Percentiles rank a stretch among this genome's conserved stretches.
These are phyloP conservation scores for Charanyca ferruginea DNA, from an alignment of 2,888 invertebrate species.

Conservation along the genomic window DNA sequence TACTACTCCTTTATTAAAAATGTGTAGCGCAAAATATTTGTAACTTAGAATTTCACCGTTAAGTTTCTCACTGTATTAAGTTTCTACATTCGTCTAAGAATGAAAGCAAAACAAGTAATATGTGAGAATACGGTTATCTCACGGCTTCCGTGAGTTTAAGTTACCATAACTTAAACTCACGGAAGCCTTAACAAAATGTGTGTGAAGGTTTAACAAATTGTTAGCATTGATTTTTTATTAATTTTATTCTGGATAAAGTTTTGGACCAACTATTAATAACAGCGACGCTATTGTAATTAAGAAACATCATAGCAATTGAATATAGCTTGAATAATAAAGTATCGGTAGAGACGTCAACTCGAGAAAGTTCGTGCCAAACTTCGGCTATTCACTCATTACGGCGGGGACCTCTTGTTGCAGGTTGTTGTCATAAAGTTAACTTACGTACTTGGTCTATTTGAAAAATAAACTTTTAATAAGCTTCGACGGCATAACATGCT, in stretches of 20 bases:
- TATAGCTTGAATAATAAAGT: conserved; percentile 57
- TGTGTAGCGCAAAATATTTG: conserved; percentile 32
- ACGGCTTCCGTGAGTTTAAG: too few species aligned
- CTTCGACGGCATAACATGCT: conserved; percentile 67
- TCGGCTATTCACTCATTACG: conserved; percentile 70
- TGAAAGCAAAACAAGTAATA: conserved; percentile 12
- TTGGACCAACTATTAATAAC: conserved; percentile 26
- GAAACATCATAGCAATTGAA: conserved; percentile 34
- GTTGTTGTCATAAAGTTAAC: conserved; percentile 78
- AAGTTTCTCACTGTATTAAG: conserved; percentile 24
- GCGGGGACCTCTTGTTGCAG: conserved; percentile 67
- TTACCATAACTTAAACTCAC: conserved; percentile 1
- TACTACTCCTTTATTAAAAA: conserved; percentile 28
- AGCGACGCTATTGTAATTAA: conserved; percentile 33
- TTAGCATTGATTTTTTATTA: conserved; percentile 18
- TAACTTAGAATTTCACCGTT: conserved; percentile 18
- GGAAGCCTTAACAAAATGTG: too few species aligned
- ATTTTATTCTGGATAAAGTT: conserved; percentile 15
- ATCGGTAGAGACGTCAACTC: conserved; percentile 43
- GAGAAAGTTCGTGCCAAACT: conserved; percentile 57
- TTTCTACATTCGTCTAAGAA: conserved; percentile 14
- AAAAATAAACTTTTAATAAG: conserved; percentile 78
- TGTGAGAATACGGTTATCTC: too few species aligned
- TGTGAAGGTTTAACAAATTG: background rate
- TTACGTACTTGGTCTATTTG: conserved; percentile 72